Base-by-base conservation (phyloP, 2,113 vertebrate species). In the Eidolon helvum region DNA sequence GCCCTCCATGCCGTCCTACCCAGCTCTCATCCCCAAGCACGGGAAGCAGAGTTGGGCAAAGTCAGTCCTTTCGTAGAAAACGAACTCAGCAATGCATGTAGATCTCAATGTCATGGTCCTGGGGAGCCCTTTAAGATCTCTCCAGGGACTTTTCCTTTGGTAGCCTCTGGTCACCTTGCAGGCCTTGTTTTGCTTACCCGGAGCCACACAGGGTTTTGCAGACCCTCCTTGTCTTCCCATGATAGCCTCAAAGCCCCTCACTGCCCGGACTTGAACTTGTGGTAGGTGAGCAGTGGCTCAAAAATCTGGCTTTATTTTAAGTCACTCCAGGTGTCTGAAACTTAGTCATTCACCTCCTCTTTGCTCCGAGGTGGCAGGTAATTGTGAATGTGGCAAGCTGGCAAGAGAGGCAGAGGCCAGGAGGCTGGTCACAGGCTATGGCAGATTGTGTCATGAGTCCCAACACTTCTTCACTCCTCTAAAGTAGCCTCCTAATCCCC, bases 321-420 rank as follows among this genome's bases (percentile, higher is more conserved):
- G 75, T 79, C 16, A 15, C 8, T 57, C 24, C 7, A 30, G 28
- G 33, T 50, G 8, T 19, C 68, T 59, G 50, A 63, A 74, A 40
- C 43, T 77, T 21, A 7, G 30, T 53, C n/a, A 38, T 16, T 57
- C 26, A 38, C 5, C 30, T 35, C 38, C 10, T 75, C 19, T 84
- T 90, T 93, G 43, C 66, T 94, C 28, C 24, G 28, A 83, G 28
- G 19, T 53, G 33, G 38, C 28, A 63, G 83, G n/a, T n/a, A 22
- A 74, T 78, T 95, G 59, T 93, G 69, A 65, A 71, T 2, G 3
- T 72, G 53, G 61, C 21, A 35, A 40, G 38, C 7, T 69, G 21
- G 48, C 57, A 57, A 72, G 45, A 45, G 4, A 88, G 68, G 14
- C 16, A 15, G 10, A 66, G 33, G 18, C 30, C 48, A 38, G 22